Evolutionary conservation across 2,113 vertebrate species (phyloP).

Genomic region (Muntiacus reevesi): DNA sequence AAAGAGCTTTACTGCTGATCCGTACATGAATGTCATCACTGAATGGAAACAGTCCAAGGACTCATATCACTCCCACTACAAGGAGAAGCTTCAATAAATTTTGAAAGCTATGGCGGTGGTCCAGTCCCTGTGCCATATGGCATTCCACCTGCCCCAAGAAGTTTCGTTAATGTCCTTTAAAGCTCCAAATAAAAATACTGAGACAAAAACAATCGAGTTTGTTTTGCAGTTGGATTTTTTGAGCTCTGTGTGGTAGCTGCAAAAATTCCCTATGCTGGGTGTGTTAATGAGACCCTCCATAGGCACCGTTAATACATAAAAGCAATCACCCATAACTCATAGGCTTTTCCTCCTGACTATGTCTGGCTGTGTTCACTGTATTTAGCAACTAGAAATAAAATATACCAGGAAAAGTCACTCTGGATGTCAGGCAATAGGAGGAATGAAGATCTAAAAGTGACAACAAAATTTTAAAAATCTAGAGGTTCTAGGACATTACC

Average conservation of each 20-base stretch:
- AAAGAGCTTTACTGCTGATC: conserved; percentile 32
- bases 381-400: conserved; percentile 67
- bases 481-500: not conserved
- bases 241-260: conserved; percentile 67
- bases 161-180: conserved; percentile 65
- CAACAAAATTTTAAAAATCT: not conserved
- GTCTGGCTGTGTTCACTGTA: conserved; percentile 37
- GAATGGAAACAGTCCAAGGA: conserved; percentile 66
- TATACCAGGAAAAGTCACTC: not conserved
- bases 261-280: conserved; percentile 76
- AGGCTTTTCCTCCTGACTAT: conserved; percentile 56
- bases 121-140: conserved; percentile 69
- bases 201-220: conserved; percentile 75
- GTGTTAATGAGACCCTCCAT: conserved; percentile 77
- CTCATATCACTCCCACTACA: conserved; percentile 15
- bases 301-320: conserved; percentile 73
- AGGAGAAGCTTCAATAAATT: conserved; percentile 55
- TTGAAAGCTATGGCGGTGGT: conserved; percentile 65
- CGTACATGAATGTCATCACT: conserved; percentile 32
- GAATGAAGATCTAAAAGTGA: not conserved
- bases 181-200: conserved; percentile 73
- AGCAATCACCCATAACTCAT: conserved; percentile 75
- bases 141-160: conserved; percentile 71
- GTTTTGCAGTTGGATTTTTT: conserved; percentile 71
- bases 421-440: not conserved